A percentile compares a stretch with the other conserved stretches of the same genome.
Evolutionary conservation across 2,113 vertebrate genomes (phyloP).

Genomic region (Mobula birostris): DNA sequence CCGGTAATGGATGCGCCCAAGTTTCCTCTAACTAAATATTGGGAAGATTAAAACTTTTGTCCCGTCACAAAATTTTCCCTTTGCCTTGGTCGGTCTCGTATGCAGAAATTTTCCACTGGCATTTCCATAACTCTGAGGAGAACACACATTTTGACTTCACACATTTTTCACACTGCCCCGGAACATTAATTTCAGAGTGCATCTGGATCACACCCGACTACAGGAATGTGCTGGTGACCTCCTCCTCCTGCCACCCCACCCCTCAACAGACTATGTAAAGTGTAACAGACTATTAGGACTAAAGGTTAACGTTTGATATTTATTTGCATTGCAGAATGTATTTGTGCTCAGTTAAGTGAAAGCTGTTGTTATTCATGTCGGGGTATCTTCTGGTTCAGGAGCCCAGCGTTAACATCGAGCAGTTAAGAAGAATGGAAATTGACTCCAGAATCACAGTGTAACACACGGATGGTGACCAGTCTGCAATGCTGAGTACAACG

Average conservation of each 20-base stretch:
- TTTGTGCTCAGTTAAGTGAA: not conserved
- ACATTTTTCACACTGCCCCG: not conserved
- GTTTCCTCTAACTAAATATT: too few species aligned
- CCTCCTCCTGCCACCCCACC: not conserved
- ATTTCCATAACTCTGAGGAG: not conserved
- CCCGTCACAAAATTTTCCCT: too few species aligned
- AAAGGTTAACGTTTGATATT: not conserved
- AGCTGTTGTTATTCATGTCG: not conserved
- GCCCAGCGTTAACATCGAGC: not conserved
- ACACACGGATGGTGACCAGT: too few species aligned
- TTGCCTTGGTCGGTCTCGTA: not conserved
- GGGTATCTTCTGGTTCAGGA: not conserved
- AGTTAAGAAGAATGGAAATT: too few species aligned
- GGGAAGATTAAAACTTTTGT: too few species aligned
- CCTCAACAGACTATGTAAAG: too few species aligned
- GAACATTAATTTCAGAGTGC: not conserved
- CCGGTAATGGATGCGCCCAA: too few species aligned
- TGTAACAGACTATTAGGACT: not conserved
- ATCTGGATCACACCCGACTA: not conserved
- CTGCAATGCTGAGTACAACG: too few species aligned
- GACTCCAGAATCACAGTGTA: too few species aligned
- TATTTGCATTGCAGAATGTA: not conserved
- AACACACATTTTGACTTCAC: not conserved
- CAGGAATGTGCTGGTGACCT: not conserved
- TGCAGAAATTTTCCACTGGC: not conserved